Evolutionary conservation across 2,797 vertebrate genomes (phyloP).

Genomic region (Jordanella pulchra): DNA sequence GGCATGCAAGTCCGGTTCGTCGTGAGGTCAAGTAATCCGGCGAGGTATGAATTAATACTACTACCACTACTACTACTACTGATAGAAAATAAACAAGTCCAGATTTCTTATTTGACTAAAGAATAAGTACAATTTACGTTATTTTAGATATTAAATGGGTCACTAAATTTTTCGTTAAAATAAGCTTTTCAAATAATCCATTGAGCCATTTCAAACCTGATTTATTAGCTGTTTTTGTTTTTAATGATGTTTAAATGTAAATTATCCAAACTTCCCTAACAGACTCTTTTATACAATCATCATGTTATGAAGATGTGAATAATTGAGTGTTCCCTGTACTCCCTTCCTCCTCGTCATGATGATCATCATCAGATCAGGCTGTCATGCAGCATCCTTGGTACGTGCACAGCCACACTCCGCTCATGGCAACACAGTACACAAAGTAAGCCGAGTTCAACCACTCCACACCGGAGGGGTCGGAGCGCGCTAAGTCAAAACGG

Average conservation of each 20-base stretch:
- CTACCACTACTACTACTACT: background rate
- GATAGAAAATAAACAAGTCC: background rate
- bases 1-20: constrained; percentile 38
- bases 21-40: constrained; percentile 51
- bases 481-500: constrained; percentile 21
- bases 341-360: constrained; percentile 27
- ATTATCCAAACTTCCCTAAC: background rate
- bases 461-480: constrained; percentile 65
- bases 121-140: background rate
- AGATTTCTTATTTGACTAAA: background rate
- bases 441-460: constrained; percentile 81
- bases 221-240: no score
- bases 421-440: constrained; percentile 87
- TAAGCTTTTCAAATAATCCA: no score
- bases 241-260: background rate
- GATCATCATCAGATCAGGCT: constrained; percentile 64
- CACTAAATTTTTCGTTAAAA: background rate
- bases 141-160: background rate
- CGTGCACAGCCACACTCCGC: constrained; percentile 88
- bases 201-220: no score
- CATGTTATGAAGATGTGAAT: constrained; percentile 44
- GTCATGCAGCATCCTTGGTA: constrained; percentile 83
- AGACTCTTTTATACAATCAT: background rate
- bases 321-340: constrained; percentile 37
- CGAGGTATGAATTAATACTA: background rate